Evolutionary conservation across 2,113 vertebrate species (phyloP).

Genomic region (Motacilla tschutschensis): DNA sequence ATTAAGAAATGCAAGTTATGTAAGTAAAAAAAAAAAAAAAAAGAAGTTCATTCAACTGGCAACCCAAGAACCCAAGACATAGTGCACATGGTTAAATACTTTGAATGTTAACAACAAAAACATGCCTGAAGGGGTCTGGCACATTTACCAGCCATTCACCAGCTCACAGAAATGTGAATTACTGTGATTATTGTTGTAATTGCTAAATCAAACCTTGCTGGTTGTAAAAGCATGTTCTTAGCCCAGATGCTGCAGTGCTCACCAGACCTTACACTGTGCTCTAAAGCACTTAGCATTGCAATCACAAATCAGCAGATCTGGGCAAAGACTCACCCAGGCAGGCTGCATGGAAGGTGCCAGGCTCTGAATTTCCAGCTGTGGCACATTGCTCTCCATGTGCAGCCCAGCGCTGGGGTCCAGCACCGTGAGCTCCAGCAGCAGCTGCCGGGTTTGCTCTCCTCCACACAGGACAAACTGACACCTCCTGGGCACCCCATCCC

Average conservation of each 20-base stretch:
- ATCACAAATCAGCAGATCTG: not conserved
- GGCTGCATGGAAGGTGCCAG: not conserved
- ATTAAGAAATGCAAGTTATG: constrained; percentile 1
- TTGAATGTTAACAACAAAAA: not conserved
- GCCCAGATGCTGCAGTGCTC: not conserved
- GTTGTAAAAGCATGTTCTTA: not conserved
- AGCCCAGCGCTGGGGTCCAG: not conserved
- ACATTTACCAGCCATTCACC: constrained; percentile 3
- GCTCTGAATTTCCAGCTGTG: not conserved
- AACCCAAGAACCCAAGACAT: accelerated
- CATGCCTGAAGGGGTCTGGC: not conserved
- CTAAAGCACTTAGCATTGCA: not conserved
- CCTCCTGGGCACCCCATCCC: not conserved
- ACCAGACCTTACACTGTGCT: not conserved
- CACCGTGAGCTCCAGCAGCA: not conserved
- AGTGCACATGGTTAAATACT: not conserved
- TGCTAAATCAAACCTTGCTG: not conserved
- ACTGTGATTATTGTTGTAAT: not conserved
- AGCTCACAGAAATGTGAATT: not conserved
- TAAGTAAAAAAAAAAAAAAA: not conserved
- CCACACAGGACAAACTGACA: accelerated
- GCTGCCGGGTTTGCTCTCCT: not conserved
- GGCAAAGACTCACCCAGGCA: not conserved
- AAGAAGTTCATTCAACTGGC: not conserved
- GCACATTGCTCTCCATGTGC: not conserved